phyloP scores from a whole-genome alignment of 2,113 vertebrate genomes.

The Apodemus sylvaticus region DNA sequence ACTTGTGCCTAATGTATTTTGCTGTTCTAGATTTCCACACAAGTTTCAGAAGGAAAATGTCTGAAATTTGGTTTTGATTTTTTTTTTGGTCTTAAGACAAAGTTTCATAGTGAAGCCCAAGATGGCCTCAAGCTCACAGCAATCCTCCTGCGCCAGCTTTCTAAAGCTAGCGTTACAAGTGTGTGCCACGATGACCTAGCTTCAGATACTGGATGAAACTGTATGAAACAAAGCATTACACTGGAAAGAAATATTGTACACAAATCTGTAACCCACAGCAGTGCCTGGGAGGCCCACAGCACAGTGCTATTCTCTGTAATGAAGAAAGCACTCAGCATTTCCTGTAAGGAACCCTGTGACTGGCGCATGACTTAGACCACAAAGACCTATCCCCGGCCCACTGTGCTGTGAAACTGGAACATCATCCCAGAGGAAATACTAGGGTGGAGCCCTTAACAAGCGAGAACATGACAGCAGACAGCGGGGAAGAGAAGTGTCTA shows the following conservation, averaged over 20 bases:
- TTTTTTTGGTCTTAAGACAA: not conserved
- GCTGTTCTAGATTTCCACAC: slow-evolving; percentile 28
- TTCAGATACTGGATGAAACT: not conserved
- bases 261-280: not conserved
- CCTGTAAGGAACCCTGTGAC: slow-evolving; percentile 51
- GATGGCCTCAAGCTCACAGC: not conserved
- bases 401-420: slow-evolving; percentile 17
- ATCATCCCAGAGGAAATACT: slow-evolving; percentile 72
- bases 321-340: slow-evolving; percentile 5
- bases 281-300: not conserved
- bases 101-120: not conserved
- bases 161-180: no score
- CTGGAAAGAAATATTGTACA: not conserved
- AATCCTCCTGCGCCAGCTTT: not conserved
- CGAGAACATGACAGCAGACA: not conserved
- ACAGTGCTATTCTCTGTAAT: not conserved
- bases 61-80: not conserved
- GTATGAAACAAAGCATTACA: not conserved
- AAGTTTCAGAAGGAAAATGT: slow-evolving; percentile 17
- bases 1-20: not conserved
- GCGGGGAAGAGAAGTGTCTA: not conserved
- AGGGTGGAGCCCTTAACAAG: slow-evolving; percentile 58
- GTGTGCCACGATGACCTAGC: not conserved
- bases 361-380: slow-evolving; percentile 40
- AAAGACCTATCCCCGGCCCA: not conserved